Percentiles rank a stretch among this genome's conserved stretches.
These are phyloP conservation scores for Lepidostoma basale DNA, from an alignment of 1,140 invertebrate genomes.

Conservation along the genomic window DNA sequence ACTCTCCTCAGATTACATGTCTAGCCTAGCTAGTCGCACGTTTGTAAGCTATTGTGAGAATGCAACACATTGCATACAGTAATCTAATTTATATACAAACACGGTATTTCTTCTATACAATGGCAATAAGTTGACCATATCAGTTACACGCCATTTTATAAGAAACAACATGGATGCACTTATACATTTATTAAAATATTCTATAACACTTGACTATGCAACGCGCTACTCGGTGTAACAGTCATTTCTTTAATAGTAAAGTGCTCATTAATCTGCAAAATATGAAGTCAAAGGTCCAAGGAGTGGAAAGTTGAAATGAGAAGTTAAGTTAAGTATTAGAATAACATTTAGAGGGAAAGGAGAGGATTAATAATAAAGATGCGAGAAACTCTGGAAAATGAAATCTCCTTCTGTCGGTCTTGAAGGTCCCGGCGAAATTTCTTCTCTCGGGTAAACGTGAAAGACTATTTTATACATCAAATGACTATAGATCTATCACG, in stretches of 20 bases:
- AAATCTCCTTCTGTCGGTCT: not conserved
- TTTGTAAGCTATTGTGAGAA: conserved; percentile 36
- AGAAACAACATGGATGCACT: conserved; percentile 25
- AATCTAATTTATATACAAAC: conserved; percentile 30
- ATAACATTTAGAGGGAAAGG: conserved; percentile 11
- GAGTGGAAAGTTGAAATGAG: not conserved
- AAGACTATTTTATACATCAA: not conserved
- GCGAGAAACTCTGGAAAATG: not conserved
- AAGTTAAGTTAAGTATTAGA: conserved; percentile 5
- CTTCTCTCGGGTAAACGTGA: not conserved
- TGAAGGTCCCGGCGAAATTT: not conserved
- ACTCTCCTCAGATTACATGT: conserved; percentile 31
- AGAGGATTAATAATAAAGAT: conserved; percentile 3
- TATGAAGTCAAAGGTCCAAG: too few species aligned
- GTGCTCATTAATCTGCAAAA: conserved; percentile 17
- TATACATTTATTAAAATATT: conserved; percentile 15
- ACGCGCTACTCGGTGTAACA: conserved; percentile 21
- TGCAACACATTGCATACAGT: conserved; percentile 26
- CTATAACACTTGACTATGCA: conserved; percentile 28
- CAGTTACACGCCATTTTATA: conserved; percentile 12
- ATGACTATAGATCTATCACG: not conserved
- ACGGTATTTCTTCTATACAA: conserved; percentile 12
- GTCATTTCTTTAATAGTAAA: conserved; percentile 7
- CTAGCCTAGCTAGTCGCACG: conserved; percentile 42
- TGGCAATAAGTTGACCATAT: conserved; percentile 16